Percentiles rank a stretch among this genome's conserved stretches.
Conservation (phyloP, 1,140 invertebrate species). For the Ceratina australensis region DNA sequence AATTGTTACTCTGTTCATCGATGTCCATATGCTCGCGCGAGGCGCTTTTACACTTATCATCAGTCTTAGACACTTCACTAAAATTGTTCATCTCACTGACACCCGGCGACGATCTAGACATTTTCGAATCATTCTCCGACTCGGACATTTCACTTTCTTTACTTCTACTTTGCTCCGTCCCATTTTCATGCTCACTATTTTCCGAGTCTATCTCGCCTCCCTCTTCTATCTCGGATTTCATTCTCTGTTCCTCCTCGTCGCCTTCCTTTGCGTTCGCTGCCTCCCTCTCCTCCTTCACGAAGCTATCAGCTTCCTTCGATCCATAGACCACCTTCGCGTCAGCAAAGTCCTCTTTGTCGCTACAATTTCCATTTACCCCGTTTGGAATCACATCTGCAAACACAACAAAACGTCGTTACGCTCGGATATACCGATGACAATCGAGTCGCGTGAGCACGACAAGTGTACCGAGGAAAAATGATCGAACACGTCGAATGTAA, state of each 20-base stretch:
- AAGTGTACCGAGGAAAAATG: neutral
- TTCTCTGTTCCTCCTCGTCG: constrained; percentile 68
- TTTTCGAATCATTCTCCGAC: constrained; percentile 51
- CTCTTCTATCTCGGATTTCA: constrained; percentile 56
- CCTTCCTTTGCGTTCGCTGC: constrained; percentile 65
- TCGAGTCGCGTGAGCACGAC: too few species aligned
- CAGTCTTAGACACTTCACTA: constrained; percentile 71
- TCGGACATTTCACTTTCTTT: constrained; percentile 45
- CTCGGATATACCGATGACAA: too few species aligned
- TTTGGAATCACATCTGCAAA: constrained; percentile 75
- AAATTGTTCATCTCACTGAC: constrained; percentile 67
- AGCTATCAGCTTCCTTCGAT: constrained; percentile 55
- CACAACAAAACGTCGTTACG: neutral
- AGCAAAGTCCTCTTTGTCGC: constrained; percentile 71
- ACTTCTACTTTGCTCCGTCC: constrained; percentile 34
- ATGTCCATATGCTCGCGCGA: constrained; percentile 73
- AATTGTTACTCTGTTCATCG: constrained; percentile 72
- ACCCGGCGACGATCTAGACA: constrained; percentile 51
- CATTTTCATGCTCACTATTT: constrained; percentile 51
- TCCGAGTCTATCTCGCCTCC: constrained; percentile 41
- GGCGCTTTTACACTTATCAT: constrained; percentile 62
- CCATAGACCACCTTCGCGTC: constrained; percentile 55
- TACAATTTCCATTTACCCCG: constrained; percentile 74
- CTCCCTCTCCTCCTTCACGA: constrained; percentile 47
- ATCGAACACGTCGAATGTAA: neutral